Conservation (phyloP, 2,113 vertebrate species). For the Loxodonta africana region DNA sequence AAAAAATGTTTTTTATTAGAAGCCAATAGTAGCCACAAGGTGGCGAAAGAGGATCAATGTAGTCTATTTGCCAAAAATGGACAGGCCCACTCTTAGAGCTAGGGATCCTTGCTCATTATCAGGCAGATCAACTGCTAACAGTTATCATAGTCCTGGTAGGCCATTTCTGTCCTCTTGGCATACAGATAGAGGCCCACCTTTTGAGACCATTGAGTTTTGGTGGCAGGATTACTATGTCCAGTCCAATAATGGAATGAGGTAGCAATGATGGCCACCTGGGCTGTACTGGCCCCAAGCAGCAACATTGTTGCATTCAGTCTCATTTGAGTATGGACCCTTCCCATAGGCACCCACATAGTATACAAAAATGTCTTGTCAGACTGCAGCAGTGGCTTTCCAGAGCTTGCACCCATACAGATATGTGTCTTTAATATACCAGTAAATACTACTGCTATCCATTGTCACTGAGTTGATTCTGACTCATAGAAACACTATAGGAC, state of each 20-base stretch:
- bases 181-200: background rate
- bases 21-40: background rate
- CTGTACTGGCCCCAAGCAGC: no score
- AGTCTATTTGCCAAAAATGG: accelerated
- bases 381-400: no score
- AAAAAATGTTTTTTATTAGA: background rate
- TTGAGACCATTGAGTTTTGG: background rate
- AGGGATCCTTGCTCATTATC: background rate
- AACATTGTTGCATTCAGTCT: background rate
- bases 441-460: no score
- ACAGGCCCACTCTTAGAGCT: background rate
- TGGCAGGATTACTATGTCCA: background rate
- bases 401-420: background rate
- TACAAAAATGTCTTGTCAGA: no score
- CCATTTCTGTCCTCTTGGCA: background rate
- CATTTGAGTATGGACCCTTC: no score
- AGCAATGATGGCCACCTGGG: no score
- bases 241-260: no score
- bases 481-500: no score
- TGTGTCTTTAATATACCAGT: background rate
- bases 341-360: no score
- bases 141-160: background rate
- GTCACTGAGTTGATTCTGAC: no score
- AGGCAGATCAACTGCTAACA: background rate
- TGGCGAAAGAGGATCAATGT: background rate